Conservation (phyloP, 2,113 vertebrate genomes). For the Limanda limanda region DNA sequence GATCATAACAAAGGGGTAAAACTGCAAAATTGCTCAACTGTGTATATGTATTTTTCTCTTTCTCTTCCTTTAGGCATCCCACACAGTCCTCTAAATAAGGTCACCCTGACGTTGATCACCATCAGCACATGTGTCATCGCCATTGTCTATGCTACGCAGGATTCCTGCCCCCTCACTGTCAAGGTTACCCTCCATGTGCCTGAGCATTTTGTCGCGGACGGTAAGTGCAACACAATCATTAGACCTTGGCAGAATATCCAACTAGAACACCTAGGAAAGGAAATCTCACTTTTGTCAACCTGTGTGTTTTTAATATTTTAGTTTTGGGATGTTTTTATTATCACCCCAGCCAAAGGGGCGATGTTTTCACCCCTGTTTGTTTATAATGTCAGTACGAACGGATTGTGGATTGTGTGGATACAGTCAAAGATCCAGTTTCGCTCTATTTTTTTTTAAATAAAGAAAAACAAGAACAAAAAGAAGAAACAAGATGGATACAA, state of each 20-base stretch:
- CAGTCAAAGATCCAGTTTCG: too few relatives aligned
- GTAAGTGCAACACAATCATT: constrained; percentile 83
- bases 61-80: constrained; percentile 85
- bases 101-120: constrained; percentile 92
- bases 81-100: constrained; percentile 96
- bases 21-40: constrained; percentile 22
- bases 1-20: constrained; percentile 5
- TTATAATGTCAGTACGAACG: too few relatives aligned
- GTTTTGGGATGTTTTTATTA: neutral
- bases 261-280: too few relatives aligned
- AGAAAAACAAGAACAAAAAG: too few relatives aligned
- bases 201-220: constrained; percentile 97
- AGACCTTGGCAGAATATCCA: constrained; percentile 20
- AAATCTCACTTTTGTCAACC: neutral
- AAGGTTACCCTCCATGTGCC: constrained; percentile 98
- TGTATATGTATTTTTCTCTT: constrained; percentile 22
- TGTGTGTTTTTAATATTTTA: too few relatives aligned
- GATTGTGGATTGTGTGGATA: too few relatives aligned
- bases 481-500: too few relatives aligned
- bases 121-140: constrained; percentile 95
- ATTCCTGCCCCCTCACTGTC: constrained; percentile 94
- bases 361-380: too few relatives aligned
- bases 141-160: constrained; percentile 95
- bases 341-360: neutral
- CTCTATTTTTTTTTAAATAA: too few relatives aligned